Percentiles rank a stretch among this genome's conserved stretches.
These are phyloP conservation scores for Melitaea cinxia DNA, from an alignment of 1,140 invertebrate genomes.

Conservation along the genomic window DNA sequence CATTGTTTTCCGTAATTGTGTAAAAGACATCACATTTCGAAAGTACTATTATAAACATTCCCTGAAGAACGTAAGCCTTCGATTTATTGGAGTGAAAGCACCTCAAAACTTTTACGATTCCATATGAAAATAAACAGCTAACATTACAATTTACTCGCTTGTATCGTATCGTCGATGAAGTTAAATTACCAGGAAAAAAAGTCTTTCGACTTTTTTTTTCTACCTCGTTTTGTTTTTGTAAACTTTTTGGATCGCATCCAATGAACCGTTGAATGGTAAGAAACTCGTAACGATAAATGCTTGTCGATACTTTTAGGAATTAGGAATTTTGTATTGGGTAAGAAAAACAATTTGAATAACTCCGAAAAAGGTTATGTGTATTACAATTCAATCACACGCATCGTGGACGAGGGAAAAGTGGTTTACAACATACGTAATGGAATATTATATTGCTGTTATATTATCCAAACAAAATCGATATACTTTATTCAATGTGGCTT, in stretches of 20 bases:
- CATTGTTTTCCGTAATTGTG: background rate
- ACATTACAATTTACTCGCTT: slow-evolving; percentile 27
- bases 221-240: slow-evolving; percentile 43
- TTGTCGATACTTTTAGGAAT: slow-evolving; percentile 30
- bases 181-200: slow-evolving; percentile 54
- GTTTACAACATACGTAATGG: background rate
- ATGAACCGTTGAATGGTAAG: slow-evolving; percentile 49
- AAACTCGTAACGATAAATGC: slow-evolving; percentile 34
- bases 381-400: background rate
- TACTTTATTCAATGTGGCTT: no score
- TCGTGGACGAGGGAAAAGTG: background rate
- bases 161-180: slow-evolving; percentile 38
- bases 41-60: slow-evolving; percentile 8
- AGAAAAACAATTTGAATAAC: slow-evolving; percentile 11
- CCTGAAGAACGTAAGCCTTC: slow-evolving; percentile 22
- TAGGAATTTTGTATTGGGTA: slow-evolving; percentile 18
- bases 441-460: background rate
- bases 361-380: slow-evolving; percentile 1
- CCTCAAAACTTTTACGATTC: slow-evolving; percentile 32
- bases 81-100: slow-evolving; percentile 21
- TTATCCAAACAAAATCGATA: no score
- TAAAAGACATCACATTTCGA: background rate
- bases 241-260: slow-evolving; percentile 50
- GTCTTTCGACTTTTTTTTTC: slow-evolving; percentile 53
- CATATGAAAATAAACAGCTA: slow-evolving; percentile 33